These are phyloP conservation scores for Panagrolaimus sp. DNA, from an alignment of 1,140 invertebrate genomes.

Conservation along the genomic window DNA sequence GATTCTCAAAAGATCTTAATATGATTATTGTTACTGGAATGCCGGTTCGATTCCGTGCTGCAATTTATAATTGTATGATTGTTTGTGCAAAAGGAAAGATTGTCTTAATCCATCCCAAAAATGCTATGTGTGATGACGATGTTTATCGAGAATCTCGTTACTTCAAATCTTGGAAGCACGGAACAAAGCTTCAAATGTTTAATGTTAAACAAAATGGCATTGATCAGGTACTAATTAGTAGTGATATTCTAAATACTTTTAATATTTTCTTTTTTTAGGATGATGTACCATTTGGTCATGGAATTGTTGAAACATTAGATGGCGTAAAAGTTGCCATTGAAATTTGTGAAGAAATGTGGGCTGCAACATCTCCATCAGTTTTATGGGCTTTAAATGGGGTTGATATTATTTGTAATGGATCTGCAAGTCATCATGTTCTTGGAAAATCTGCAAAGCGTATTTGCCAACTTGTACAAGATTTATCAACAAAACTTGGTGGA, in stretches of 20 bases:
- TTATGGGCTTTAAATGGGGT: constrained; percentile 84
- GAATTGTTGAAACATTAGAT: constrained; percentile 80
- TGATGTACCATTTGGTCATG: constrained; percentile 86
- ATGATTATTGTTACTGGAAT: constrained; percentile 93
- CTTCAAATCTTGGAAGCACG: constrained; percentile 88
- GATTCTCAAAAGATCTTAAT: constrained; percentile 73
- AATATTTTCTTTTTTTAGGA: constrained; percentile 49
- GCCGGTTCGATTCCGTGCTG: constrained; percentile 91
- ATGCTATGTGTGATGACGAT: constrained; percentile 83
- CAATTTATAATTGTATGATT: constrained; percentile 88
- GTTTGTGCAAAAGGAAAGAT: constrained; percentile 84
- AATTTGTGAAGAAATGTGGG: constrained; percentile 98
- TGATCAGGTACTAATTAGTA: background rate
- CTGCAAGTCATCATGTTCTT: constrained; percentile 81
- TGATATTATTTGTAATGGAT: constrained; percentile 88
- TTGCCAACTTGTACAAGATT: constrained; percentile 77
- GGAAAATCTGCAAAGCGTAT: constrained; percentile 70
- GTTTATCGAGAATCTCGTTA: constrained; percentile 91
- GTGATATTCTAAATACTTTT: too few species aligned
- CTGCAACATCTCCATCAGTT: constrained; percentile 78
- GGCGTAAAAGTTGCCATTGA: constrained; percentile 86
- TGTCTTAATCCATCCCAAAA: constrained; percentile 87
- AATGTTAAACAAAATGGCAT: constrained; percentile 14
- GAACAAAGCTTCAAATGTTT: background rate
- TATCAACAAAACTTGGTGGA: constrained; percentile 69